Conservation (phyloP, 1,140 invertebrate genomes). For the Conopomorpha cramerella region DNA sequence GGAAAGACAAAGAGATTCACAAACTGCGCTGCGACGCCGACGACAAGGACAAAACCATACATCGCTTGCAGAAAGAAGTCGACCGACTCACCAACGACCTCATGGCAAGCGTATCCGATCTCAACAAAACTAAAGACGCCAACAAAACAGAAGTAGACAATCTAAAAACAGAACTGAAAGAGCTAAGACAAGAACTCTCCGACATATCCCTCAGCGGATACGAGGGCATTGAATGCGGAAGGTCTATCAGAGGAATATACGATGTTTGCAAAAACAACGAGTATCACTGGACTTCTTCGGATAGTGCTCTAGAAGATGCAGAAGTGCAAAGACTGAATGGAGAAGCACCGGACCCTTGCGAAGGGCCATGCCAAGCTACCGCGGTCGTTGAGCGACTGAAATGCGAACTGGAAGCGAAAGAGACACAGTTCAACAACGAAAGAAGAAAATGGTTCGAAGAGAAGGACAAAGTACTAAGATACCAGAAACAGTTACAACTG, state of each 20-base stretch:
- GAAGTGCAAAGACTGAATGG: slow-evolving; percentile 61
- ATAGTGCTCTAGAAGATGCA: slow-evolving; percentile 55
- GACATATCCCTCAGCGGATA: slow-evolving; percentile 63
- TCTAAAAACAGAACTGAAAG: slow-evolving; percentile 60
- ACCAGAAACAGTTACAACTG: slow-evolving; percentile 79
- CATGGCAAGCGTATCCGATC: slow-evolving; percentile 33
- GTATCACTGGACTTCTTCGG: slow-evolving; percentile 51
- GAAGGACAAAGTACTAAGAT: slow-evolving; percentile 78
- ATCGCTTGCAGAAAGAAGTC: slow-evolving; percentile 45
- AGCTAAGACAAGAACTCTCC: slow-evolving; percentile 60
- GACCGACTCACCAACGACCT: slow-evolving; percentile 43
- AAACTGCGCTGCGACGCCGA: slow-evolving; percentile 41
- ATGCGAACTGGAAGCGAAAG: slow-evolving; percentile 57
- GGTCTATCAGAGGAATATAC: slow-evolving; percentile 53
- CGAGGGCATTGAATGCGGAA: slow-evolving; percentile 58
- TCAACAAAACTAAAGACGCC: slow-evolving; percentile 34
- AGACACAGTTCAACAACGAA: slow-evolving; percentile 70
- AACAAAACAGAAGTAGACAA: slow-evolving; percentile 55
- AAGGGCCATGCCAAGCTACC: slow-evolving; percentile 30
- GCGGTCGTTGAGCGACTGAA: slow-evolving; percentile 50
- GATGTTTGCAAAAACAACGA: slow-evolving; percentile 49
- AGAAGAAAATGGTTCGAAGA: slow-evolving; percentile 75
- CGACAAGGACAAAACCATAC: slow-evolving; percentile 50
- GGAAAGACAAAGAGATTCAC: slow-evolving; percentile 57
- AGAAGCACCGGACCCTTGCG: slow-evolving; percentile 44